Conservation (phyloP, 2,113 vertebrate genomes). For the Chunga burmeisteri region DNA sequence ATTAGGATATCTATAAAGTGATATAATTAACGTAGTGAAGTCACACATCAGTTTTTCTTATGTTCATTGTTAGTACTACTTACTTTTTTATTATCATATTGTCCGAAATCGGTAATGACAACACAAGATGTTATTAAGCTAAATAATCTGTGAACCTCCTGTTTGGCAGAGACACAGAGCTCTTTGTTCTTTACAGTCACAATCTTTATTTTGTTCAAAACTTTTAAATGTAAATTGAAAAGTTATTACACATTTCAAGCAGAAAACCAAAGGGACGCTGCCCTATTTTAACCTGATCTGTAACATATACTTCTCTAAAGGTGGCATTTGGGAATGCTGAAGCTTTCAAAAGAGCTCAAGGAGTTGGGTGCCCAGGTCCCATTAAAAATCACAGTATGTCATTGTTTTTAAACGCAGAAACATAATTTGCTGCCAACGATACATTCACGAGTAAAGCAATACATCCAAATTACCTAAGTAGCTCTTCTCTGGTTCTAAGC, state of each 20-base stretch:
- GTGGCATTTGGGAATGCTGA: neutral
- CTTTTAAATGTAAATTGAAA: neutral
- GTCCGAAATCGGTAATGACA: neutral
- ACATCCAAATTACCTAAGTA: neutral
- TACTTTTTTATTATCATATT: neutral
- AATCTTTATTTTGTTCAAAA: neutral
- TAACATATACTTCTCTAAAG: neutral
- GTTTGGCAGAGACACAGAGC: neutral
- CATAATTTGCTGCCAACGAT: neutral
- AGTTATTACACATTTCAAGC: neutral
- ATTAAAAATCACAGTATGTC: neutral
- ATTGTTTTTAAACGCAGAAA: neutral
- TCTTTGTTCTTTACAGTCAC: neutral
- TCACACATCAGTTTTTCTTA: neutral
- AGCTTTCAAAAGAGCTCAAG: neutral
- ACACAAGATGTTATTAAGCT: neutral
- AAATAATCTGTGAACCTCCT: neutral
- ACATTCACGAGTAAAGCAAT: neutral
- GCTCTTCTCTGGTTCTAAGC: neutral
- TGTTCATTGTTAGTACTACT: neutral
- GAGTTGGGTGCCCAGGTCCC: neutral
- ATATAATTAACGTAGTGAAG: neutral
- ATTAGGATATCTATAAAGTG: neutral
- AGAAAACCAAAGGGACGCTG: neutral
- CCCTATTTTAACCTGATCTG: neutral